Conservation (phyloP, 2,888 invertebrate species). For the Dichetophora obliterata region DNA sequence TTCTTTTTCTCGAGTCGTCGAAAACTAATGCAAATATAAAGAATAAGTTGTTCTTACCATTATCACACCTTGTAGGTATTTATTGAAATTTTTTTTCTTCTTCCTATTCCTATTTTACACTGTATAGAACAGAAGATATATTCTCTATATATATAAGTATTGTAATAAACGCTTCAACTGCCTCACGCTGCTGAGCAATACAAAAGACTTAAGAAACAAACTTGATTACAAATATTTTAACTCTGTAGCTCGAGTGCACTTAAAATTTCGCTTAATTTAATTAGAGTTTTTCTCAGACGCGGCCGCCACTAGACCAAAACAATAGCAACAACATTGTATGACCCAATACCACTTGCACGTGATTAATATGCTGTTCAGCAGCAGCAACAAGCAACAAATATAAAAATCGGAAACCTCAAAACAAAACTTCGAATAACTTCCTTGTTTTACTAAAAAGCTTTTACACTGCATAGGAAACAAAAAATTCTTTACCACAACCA, state of each 20-base stretch:
- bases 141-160: too few relatives aligned
- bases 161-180: background rate
- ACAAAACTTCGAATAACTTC: background rate
- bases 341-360: slow-evolving; percentile 19
- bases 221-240: background rate
- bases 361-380: slow-evolving; percentile 7
- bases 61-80: too few relatives aligned
- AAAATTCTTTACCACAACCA: background rate
- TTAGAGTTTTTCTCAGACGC: background rate
- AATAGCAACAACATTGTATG: background rate
- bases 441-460: background rate
- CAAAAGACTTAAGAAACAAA: slow-evolving; percentile 18
- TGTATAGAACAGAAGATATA: too few relatives aligned
- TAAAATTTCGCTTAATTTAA: background rate
- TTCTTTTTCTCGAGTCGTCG: too few relatives aligned
- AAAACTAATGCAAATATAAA: too few relatives aligned
- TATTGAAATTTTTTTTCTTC: too few relatives aligned
- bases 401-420: background rate
- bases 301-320: background rate
- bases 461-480: background rate
- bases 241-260: too few relatives aligned
- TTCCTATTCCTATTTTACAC: too few relatives aligned
- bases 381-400: slow-evolving; percentile 5
- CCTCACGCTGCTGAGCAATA: background rate
- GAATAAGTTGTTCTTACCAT: too few relatives aligned